Percentiles rank a stretch among this genome's conserved stretches.
Conservation (phyloP, 2,113 vertebrate genomes). For the Paramisgurnus dabryanus region DNA sequence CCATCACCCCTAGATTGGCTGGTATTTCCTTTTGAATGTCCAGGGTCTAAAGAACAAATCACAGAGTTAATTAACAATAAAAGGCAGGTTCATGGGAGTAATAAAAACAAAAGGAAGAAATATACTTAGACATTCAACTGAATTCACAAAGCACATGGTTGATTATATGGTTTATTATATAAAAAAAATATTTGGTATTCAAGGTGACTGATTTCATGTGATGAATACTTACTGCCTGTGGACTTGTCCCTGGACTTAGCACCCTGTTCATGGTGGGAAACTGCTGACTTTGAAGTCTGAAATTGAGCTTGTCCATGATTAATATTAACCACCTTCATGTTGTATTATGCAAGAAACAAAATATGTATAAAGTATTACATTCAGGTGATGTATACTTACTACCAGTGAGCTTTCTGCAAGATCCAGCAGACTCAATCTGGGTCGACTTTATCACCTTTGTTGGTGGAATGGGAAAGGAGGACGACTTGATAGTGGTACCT, state of each 20-base stretch:
- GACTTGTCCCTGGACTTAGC: constrained; percentile 5
- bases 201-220: not conserved
- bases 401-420: not conserved
- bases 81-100: not conserved
- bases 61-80: not conserved
- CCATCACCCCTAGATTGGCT: not conserved
- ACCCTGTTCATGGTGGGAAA: not conserved
- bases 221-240: constrained; percentile 4
- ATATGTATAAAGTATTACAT: not conserved
- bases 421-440: not conserved
- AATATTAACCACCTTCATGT: not conserved
- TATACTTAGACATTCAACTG: not conserved
- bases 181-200: not conserved
- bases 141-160: not conserved
- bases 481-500: not conserved
- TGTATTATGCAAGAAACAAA: not conserved
- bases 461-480: constrained; percentile 7
- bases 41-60: constrained; percentile 2
- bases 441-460: not conserved
- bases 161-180: not conserved
- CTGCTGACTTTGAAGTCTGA: not conserved
- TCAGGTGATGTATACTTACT: not conserved
- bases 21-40: not conserved
- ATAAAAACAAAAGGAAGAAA: not conserved
- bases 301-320: not conserved